phyloP scores from a whole-genome alignment of 2,797 vertebrate species.

The Sus cebifrons region DNA sequence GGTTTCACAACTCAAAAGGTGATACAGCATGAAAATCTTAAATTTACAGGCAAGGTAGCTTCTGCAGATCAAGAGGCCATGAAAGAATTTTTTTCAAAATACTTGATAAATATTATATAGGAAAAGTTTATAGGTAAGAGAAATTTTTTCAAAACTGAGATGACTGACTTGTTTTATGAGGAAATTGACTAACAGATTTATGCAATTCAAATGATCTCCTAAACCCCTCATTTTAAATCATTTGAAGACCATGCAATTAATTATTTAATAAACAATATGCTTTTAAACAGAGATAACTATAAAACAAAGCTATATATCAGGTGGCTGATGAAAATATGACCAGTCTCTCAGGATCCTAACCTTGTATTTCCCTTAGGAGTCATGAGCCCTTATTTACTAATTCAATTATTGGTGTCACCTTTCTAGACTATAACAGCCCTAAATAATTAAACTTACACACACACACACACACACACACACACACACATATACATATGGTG shows the following conservation, averaged over 20 bases:
- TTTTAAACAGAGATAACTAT: background rate
- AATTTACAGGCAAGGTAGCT: background rate
- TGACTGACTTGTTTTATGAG: background rate
- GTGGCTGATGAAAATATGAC: background rate
- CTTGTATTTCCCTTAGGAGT: background rate
- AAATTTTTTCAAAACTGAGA: background rate
- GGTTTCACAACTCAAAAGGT: background rate
- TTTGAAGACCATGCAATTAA: background rate
- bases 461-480: background rate
- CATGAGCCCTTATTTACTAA: background rate
- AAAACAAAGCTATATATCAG: background rate
- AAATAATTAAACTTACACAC: background rate
- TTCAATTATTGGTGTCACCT: background rate
- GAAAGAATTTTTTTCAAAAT: background rate
- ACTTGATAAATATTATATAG: background rate
- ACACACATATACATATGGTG: background rate
- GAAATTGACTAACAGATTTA: background rate
- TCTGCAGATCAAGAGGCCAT: background rate
- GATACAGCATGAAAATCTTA: background rate
- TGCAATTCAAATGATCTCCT: background rate
- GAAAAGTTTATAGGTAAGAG: background rate
- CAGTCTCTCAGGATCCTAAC: background rate
- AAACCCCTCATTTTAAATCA: background rate
- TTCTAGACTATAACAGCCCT: background rate
- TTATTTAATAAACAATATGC: background rate